Evolutionary conservation across 2,113 vertebrate genomes (phyloP).

Genomic region (Scatophagus argus): DNA sequence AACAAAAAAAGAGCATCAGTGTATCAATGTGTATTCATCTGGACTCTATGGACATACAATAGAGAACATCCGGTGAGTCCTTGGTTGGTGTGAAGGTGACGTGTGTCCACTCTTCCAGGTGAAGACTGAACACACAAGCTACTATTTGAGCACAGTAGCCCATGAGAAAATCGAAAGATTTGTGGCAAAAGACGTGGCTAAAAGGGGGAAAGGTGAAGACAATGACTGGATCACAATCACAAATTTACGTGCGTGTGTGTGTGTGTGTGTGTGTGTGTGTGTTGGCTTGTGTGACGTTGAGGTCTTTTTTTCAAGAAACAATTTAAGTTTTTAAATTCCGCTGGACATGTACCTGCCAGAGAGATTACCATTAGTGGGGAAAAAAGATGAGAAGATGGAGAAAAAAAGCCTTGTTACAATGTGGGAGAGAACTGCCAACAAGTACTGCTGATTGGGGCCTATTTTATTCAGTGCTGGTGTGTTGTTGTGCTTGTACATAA

Average conservation of each 20-base stretch:
- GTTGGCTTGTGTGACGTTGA: conserved; percentile 61
- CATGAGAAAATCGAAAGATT: conserved; percentile 22
- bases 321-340: conserved; percentile 73
- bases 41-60: conserved; percentile 25
- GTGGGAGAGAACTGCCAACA: conserved; percentile 87
- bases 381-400: conserved; percentile 39
- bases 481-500: conserved; percentile 94
- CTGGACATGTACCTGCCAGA: conserved; percentile 84
- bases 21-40: conserved; percentile 16
- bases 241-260: conserved; percentile 59
- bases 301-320: conserved; percentile 56
- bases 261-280: conserved; percentile 34
- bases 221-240: conserved; percentile 77
- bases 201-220: conserved; percentile 66
- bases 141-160: conserved; percentile 39
- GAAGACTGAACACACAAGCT: conserved; percentile 52
- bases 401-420: conserved; percentile 78
- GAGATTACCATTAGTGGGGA: conserved; percentile 80
- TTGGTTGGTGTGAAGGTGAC: conserved; percentile 18
- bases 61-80: conserved; percentile 27
- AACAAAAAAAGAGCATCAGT: conserved; percentile 1
- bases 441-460: conserved; percentile 86
- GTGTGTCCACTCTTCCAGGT: conserved; percentile 67
- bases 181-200: conserved; percentile 13
- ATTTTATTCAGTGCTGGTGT: conserved; percentile 91